A percentile compares a stretch with the other conserved stretches of the same genome.
phyloP scores from a whole-genome alignment of 2,113 vertebrate genomes.

The Salvelinus fontinalis region DNA sequence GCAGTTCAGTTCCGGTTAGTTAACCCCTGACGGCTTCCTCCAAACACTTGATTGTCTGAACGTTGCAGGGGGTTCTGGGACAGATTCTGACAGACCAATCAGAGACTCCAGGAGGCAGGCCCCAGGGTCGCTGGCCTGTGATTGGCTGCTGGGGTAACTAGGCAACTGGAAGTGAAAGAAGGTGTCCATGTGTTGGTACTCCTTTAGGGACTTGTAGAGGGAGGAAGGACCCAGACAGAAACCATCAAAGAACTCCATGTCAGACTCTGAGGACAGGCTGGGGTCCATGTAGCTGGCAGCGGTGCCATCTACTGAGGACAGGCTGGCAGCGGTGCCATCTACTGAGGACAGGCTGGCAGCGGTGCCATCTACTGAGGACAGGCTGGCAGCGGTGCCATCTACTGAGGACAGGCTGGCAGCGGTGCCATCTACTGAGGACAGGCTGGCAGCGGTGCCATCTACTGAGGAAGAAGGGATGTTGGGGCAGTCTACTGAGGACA shows the following conservation, averaged over 20 bases:
- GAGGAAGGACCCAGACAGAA: slow-evolving; percentile 91
- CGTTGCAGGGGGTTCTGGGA: slow-evolving; percentile 81
- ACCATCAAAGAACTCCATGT: slow-evolving; percentile 90
- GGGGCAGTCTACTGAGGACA: too few relatives aligned
- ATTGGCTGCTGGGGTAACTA: slow-evolving; percentile 80
- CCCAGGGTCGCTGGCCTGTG: slow-evolving; percentile 76
- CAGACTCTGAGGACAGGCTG: slow-evolving; percentile 87
- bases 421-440: too few relatives aligned
- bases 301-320: slow-evolving; percentile 65
- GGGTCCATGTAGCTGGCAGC: slow-evolving; percentile 60
- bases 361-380: too few relatives aligned
- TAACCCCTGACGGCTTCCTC: slow-evolving; percentile 91
- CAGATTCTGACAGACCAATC: slow-evolving; percentile 86
- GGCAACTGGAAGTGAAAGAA: slow-evolving; percentile 85
- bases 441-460: too few relatives aligned
- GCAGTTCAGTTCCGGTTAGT: slow-evolving; percentile 32
- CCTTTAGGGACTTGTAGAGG: slow-evolving; percentile 88
- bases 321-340: too few relatives aligned
- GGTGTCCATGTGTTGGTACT: slow-evolving; percentile 85
- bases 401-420: too few relatives aligned
- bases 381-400: too few relatives aligned
- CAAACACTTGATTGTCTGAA: slow-evolving; percentile 90
- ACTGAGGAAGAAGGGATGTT: too few relatives aligned
- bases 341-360: too few relatives aligned
- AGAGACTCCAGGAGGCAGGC: slow-evolving; percentile 91